Evolutionary conservation across 1,140 invertebrate species (phyloP), one percentile per base, ranked within the genome.

Genomic region (Trinorchestia longiramus): DNA sequence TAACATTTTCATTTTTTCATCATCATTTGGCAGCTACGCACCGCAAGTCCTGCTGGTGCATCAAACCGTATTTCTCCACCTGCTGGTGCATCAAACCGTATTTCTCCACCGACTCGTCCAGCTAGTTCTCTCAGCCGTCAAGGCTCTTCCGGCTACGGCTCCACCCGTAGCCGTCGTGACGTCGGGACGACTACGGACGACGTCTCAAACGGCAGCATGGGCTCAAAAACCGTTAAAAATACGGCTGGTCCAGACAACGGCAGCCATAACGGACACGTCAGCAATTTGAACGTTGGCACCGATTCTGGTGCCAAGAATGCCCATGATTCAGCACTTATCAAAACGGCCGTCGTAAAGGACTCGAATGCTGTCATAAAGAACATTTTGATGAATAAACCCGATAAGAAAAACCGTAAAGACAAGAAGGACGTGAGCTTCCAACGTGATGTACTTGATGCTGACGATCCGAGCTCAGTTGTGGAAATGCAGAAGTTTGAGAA

Each of bases 141-240:
- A 97, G 97, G 97, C 53, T 97, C 97, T 96, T 98, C 98, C 92
- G 98, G 98, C 43, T 98, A 98, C 97, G 98, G 98, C 95, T 98
- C 98, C 43, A 98, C 98, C 77, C 97, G 97, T 90, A 98, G 98
- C 97, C 98, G 96, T 57, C 96, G 95, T 62, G 96, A 96, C 98
- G 88, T 96, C 94, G 95, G 95, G 62, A 96, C 95, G 43, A 95
- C 96, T 43, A 96, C 77, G n/a, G 95, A 96, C 62, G 94, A 96
- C 41, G 45, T 87, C 88, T 95, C 87, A 8, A 53, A 77, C 95
- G 53, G 41, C 47, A 95, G 44, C 77, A 15, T 15, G 15, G n/a
- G n/a, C 47, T 43, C 57, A 77, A 88, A 95, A 0, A 96, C 96
- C 87, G 96, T 62, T 40, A 94, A n/a, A 94, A 45, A 45, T 45